These are phyloP conservation scores for Vimba vimba DNA, from an alignment of 2,113 vertebrate genomes.

Conservation along the genomic window DNA sequence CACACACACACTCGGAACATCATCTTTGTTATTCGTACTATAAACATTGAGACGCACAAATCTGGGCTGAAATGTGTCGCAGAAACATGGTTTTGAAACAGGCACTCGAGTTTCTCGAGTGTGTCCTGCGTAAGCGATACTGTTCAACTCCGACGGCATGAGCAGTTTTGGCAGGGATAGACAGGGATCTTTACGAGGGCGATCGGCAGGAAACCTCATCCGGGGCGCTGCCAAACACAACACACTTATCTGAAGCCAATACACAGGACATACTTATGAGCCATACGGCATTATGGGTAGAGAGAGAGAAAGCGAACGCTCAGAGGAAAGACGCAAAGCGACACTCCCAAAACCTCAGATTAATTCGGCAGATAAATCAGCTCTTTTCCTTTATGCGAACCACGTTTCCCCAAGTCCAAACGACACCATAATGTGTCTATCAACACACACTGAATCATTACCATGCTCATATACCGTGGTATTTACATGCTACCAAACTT, in stretches of 20 bases:
- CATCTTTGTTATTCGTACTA: not conserved
- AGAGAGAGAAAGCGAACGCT: constrained; percentile 35
- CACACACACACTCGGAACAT: not conserved
- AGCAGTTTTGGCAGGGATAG: not conserved
- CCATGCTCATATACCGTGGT: not conserved
- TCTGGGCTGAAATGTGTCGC: not conserved
- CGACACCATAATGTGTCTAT: constrained; percentile 76
- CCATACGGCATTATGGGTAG: constrained; percentile 7
- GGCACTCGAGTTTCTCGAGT: not conserved
- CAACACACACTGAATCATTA: constrained; percentile 56
- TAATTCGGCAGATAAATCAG: constrained; percentile 67
- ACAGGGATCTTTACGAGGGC: constrained; percentile 19
- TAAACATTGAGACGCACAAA: constrained; percentile 9
- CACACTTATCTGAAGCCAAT: constrained; percentile 32
- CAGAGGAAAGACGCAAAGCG: constrained; percentile 48
- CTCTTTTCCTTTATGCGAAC: constrained; percentile 58
- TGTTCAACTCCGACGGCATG: not conserved
- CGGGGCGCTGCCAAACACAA: constrained; percentile 18
- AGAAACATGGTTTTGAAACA: constrained; percentile 20
- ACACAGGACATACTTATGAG: constrained; percentile 19
- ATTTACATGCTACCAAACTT: not conserved
- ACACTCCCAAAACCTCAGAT: constrained; percentile 63
- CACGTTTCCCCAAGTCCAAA: constrained; percentile 62
- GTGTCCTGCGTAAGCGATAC: not conserved
- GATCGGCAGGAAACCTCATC: constrained; percentile 26